phyloP scores from a whole-genome alignment of 1,140 invertebrate genomes.

The Caerostris darwini region DNA sequence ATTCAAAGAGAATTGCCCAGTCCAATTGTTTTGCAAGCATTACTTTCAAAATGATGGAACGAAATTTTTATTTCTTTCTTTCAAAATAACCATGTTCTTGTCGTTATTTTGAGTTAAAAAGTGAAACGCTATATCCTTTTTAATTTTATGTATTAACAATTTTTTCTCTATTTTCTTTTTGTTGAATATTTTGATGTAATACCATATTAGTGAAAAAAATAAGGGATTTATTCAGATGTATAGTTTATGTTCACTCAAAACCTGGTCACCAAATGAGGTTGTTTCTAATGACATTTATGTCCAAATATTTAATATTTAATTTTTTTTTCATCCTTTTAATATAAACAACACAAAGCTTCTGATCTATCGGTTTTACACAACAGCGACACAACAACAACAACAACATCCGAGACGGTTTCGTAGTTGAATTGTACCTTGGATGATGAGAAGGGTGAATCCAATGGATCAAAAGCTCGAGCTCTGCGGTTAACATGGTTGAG shows the following conservation, averaged over 20 bases:
- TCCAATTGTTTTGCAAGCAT: no score
- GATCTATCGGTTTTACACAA: conserved; percentile 47
- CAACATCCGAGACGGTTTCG: conserved; percentile 54
- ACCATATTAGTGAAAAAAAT: no score
- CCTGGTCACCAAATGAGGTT: conserved; percentile 49
- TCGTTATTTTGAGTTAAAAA: no score
- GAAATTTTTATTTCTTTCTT: no score
- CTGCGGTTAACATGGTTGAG: conserved; percentile 79
- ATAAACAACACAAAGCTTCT: background rate
- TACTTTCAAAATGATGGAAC: no score
- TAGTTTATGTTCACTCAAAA: conserved; percentile 34
- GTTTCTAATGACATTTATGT: background rate
- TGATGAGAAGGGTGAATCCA: conserved; percentile 64
- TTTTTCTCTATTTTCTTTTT: no score
- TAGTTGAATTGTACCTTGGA: conserved; percentile 67
- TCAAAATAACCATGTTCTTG: no score
- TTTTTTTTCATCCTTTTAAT: background rate
- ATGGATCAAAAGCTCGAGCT: conserved; percentile 79
- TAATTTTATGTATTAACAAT: no score
- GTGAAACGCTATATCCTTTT: no score
- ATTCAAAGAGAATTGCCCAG: no score
- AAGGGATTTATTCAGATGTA: background rate
- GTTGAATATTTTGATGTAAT: no score
- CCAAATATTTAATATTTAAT: background rate
- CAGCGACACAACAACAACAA: conserved; percentile 67